Conservation (phyloP, 2,888 invertebrate genomes). For the Limenitis camilla region DNA sequence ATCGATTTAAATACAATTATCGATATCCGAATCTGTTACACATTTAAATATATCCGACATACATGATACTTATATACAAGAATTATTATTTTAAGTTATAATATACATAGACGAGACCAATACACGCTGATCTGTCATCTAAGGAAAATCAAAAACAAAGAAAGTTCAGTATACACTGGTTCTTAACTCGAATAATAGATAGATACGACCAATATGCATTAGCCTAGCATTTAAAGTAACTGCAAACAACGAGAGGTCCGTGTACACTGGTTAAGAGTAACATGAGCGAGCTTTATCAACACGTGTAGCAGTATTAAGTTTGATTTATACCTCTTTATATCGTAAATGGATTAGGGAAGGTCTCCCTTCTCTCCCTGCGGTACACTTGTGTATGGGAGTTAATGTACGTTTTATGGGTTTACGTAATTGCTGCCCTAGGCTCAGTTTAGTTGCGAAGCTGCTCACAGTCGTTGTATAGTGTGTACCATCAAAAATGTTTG, state of each 20-base stretch:
- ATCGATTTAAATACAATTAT: too few relatives aligned
- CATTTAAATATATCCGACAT: too few relatives aligned
- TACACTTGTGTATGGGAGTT: conserved; percentile 39
- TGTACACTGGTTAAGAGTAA: conserved; percentile 8
- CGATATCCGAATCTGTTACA: too few relatives aligned
- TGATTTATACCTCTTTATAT: conserved; percentile 74
- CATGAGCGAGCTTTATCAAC: conserved; percentile 54
- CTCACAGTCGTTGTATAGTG: too few relatives aligned
- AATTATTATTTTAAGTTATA: too few relatives aligned
- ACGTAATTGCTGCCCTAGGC: conserved; percentile 41
- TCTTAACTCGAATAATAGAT: too few relatives aligned
- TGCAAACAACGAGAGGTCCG: not conserved
- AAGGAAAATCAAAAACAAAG: too few relatives aligned
- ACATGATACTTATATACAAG: too few relatives aligned
- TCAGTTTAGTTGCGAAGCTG: conserved; percentile 9
- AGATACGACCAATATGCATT: not conserved
- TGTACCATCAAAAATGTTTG: too few relatives aligned
- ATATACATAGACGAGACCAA: too few relatives aligned
- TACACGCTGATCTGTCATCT: too few relatives aligned
- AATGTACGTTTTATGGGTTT: conserved; percentile 57
- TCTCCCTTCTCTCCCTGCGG: conserved; percentile 29
- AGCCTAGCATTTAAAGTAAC: not conserved
- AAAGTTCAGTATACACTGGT: too few relatives aligned
- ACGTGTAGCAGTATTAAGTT: conserved; percentile 72
- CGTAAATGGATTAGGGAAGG: conserved; percentile 72